Percentiles rank a stretch among this genome's conserved stretches.
Conservation (phyloP, 2,888 invertebrate species). For the Cheilosia impressa region DNA sequence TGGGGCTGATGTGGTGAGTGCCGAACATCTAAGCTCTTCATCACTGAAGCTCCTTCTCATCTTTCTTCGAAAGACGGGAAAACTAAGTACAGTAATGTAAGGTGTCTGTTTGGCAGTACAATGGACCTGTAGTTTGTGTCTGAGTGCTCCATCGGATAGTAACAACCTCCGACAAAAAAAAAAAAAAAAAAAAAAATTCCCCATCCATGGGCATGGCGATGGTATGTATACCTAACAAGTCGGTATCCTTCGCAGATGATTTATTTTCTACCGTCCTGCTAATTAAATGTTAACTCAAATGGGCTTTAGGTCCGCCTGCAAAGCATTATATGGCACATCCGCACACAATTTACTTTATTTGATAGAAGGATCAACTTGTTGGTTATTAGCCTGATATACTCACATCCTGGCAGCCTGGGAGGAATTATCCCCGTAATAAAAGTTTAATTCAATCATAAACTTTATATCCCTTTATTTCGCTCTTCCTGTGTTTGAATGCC, state of each 20-base stretch:
- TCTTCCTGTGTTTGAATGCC: not conserved
- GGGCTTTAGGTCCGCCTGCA: not conserved
- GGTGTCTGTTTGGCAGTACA: too few relatives aligned
- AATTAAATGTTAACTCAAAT: conserved; percentile 30
- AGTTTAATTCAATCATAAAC: conserved; percentile 71
- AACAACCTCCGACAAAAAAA: too few relatives aligned
- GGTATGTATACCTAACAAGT: not conserved
- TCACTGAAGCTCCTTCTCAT: too few relatives aligned
- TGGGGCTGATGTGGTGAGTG: too few relatives aligned
- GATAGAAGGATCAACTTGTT: conserved; percentile 66
- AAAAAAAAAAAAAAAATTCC: too few relatives aligned
- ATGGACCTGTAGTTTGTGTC: too few relatives aligned
- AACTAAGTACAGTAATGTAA: too few relatives aligned
- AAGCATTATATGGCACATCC: conserved; percentile 1
- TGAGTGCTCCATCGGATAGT: too few relatives aligned
- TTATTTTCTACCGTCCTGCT: conserved; percentile 1
- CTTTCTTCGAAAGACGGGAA: too few relatives aligned
- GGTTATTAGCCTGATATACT: conserved; percentile 49
- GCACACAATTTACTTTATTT: conserved; percentile 36
- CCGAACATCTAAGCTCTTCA: too few relatives aligned
- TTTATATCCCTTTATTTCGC: conserved; percentile 56
- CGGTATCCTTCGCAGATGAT: not conserved
- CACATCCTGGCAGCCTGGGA: conserved; percentile 31
- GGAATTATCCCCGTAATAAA: conserved; percentile 62
- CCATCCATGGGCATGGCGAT: too few relatives aligned